Base-by-base conservation (phyloP, 2,888 invertebrate species). In the Megastigmus dorsalis region DNA sequence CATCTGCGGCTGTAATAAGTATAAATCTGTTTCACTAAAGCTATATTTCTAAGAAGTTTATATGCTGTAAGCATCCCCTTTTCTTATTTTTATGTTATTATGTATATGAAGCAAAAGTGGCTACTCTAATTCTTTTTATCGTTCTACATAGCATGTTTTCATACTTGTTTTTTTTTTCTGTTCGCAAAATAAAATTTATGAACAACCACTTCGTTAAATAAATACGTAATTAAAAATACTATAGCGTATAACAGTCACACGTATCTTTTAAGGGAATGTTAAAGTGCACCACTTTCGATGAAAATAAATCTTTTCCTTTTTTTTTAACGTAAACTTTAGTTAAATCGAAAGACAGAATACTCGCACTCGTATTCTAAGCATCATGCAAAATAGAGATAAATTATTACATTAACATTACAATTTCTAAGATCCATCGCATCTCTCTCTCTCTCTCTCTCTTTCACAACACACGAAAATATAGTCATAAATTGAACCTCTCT, bases 181-280 rank as follows among this genome's bases (percentile, higher is more conserved):
- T 10, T n/a, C 36, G 36, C 33, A 15, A 55, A 55, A 15, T 9
- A 55, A 10, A 48, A 10, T 55, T 33, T 13, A 4, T 18, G 18
- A 54, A 10, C 28, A 5, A 3, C 4, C 1, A 18, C 2, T 9
- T 18, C 18, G 5, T 3, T 18, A 55, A 55, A 55, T 36, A 43
- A 41, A 41, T 43, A 28, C 41, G 41, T 13, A 59, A 59, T 15
- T 10, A 41, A 43, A 57, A 41, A 30, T 62, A 62, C 54, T 54
- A 43, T 43, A 43, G 7, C 1, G 23, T 48, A 48, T 55, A 55
- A 33, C 36, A 55, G 3, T 33, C 41, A n/a, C n/a, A n/a, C n/a
- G n/a, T n/a, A n/a, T n/a, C n/a, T n/a, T n/a, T n/a, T n/a, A 59
- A 43, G 41, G 41, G 59, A 59, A 59, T 59, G 41, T 26, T n/a